Evolutionary conservation across 2,888 invertebrate genomes (phyloP).

Genomic region (Apocheima hispidaria): DNA sequence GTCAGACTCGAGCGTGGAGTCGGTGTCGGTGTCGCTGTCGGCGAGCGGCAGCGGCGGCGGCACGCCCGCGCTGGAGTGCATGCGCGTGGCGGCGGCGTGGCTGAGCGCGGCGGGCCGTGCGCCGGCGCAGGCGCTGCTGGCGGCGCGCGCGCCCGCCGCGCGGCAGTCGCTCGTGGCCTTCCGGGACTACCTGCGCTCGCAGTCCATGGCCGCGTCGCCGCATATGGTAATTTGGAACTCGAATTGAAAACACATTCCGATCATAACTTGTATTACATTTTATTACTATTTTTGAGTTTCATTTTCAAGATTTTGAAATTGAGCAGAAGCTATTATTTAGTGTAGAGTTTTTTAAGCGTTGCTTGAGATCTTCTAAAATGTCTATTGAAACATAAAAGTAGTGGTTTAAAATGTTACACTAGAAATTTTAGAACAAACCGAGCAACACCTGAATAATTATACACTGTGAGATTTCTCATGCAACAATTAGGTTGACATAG

Average conservation of each 20-base stretch:
- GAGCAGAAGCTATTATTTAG: no score
- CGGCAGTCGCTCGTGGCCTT: constrained; percentile 91
- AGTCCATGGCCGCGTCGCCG: constrained; percentile 91
- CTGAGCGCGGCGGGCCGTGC: constrained; percentile 87
- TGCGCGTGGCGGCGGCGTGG: constrained; percentile 94
- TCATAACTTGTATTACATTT: not conserved
- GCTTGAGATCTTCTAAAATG: no score
- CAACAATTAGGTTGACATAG: no score
- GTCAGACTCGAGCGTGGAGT: constrained; percentile 80
- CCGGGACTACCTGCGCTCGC: constrained; percentile 92
- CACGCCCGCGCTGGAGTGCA: constrained; percentile 53
- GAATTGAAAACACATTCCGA: not conserved
- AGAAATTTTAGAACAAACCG: no score
- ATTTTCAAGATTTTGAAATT: no score
- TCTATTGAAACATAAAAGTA: no score
- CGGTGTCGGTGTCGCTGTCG: constrained; percentile 75
- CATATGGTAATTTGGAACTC: constrained; percentile 79
- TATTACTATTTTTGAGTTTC: not conserved
- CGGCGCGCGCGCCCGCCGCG: constrained; percentile 91
- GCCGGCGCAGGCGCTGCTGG: constrained; percentile 64
- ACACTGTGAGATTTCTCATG: no score
- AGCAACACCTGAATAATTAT: no score
- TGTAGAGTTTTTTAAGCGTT: no score
- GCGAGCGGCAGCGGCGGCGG: constrained; percentile 64
- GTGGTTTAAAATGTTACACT: no score